Evolutionary conservation across 1,140 invertebrate genomes (phyloP).

Genomic region (Cyclina sinensis): DNA sequence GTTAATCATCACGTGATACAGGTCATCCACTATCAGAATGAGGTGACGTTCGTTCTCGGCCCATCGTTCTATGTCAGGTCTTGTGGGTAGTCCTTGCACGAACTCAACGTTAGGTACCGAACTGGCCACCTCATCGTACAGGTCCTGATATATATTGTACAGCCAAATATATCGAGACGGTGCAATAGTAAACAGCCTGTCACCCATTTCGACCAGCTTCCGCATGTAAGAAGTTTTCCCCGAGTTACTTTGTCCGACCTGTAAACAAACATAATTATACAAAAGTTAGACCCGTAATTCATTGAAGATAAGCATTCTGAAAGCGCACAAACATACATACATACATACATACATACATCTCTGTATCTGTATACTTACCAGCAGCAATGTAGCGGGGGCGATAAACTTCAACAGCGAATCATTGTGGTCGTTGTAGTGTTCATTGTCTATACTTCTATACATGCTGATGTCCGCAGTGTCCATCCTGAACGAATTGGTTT

Average conservation of each 20-base stretch:
- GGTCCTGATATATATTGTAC: background rate
- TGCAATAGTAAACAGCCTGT: background rate
- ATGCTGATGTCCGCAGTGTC: background rate
- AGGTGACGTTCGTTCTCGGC: background rate
- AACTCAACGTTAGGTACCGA: background rate
- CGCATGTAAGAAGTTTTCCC: background rate
- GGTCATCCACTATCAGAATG: background rate
- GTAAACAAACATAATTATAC: background rate
- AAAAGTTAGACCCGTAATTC: no score
- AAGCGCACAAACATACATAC: no score
- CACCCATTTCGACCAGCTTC: background rate
- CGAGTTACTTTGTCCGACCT: background rate
- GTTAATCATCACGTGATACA: background rate
- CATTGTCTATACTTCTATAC: background rate
- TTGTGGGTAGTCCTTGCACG: background rate
- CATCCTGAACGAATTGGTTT: background rate
- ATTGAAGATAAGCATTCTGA: no score
- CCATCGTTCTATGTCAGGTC: background rate
- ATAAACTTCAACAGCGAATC: background rate
- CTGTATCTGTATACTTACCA: background rate
- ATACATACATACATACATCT: no score
- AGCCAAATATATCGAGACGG: background rate
- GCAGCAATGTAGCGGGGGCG: background rate
- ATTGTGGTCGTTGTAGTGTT: background rate
- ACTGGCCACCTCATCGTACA: background rate